These are phyloP conservation scores for Margarornis squamiger DNA, from an alignment of 2,797 vertebrate genomes.

Conservation along the genomic window DNA sequence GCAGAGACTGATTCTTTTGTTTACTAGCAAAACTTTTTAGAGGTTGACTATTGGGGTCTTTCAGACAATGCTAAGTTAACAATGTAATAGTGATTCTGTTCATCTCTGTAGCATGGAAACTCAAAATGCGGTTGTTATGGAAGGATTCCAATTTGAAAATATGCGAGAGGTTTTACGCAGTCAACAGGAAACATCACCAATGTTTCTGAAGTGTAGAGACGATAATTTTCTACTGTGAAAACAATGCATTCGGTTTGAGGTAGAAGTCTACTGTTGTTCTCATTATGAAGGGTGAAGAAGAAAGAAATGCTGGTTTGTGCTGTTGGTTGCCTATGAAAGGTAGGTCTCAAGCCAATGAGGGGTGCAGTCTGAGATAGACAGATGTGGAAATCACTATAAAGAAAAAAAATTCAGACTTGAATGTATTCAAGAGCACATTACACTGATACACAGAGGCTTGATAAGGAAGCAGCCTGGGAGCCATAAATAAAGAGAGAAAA, in stretches of 20 bases:
- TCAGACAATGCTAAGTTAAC: neutral
- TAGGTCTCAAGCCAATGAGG: conserved; percentile 3
- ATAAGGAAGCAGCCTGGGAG: conserved; percentile 18
- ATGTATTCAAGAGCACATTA: neutral
- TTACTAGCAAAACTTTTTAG: neutral
- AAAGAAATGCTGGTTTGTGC: neutral
- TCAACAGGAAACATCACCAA: neutral
- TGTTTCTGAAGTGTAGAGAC: neutral
- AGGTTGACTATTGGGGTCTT: neutral
- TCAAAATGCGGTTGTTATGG: neutral
- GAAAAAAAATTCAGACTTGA: neutral
- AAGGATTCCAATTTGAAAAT: neutral
- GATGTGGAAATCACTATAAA: neutral
- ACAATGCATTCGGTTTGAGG: neutral
- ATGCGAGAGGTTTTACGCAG: neutral
- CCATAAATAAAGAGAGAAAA: conserved; percentile 44
- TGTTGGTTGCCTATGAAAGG: neutral
- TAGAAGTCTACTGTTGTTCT: neutral
- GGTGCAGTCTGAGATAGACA: neutral
- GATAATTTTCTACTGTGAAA: neutral
- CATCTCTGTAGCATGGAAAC: neutral
- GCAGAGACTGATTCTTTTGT: neutral
- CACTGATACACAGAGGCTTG: neutral
- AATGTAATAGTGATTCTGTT: neutral
- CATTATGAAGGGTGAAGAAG: neutral